phyloP scores from a whole-genome alignment of 2,797 vertebrate species.

The Fratercula arctica region DNA sequence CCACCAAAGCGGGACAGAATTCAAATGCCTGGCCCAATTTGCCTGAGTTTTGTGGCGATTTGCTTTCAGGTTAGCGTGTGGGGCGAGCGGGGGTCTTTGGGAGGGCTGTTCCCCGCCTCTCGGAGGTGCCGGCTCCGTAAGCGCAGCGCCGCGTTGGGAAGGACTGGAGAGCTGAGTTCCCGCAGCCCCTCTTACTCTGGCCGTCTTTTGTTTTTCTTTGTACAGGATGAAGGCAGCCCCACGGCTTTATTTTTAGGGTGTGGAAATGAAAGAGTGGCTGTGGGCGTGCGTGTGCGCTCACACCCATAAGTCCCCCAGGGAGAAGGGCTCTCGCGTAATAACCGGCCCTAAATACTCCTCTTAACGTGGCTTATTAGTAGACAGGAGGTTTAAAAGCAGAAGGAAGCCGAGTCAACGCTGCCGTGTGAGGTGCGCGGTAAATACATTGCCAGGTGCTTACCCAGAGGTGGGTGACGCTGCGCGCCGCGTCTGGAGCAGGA shows the following conservation, averaged over 20 bases:
- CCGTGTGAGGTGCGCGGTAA: fast-evolving
- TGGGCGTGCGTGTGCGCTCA: not conserved
- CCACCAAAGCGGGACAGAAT: not conserved
- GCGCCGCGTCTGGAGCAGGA: not conserved
- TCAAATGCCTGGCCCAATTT: not conserved
- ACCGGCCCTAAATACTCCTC: not conserved
- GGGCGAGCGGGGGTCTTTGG: not conserved
- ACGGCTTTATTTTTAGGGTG: not conserved
- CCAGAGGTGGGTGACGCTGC: fast-evolving
- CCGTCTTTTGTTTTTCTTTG: not conserved
- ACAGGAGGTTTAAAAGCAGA: not conserved
- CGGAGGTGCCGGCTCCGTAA: not conserved
- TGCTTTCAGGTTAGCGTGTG: not conserved
- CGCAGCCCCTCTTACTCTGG: too few relatives aligned
- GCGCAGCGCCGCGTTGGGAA: not conserved
- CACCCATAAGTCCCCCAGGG: not conserved
- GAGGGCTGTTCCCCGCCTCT: not conserved
- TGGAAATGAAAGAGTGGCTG: not conserved
- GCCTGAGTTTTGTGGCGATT: fast-evolving
- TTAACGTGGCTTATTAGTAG: not conserved
- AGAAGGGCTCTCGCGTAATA: not conserved
- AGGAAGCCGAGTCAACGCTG: not conserved
- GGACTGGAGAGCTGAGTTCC: not conserved
- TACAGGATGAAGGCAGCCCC: fast-evolving
- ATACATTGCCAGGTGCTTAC: fast-evolving